These are phyloP conservation scores for Polyploca ridens DNA, from an alignment of 2,888 invertebrate species.

Conservation along the genomic window DNA sequence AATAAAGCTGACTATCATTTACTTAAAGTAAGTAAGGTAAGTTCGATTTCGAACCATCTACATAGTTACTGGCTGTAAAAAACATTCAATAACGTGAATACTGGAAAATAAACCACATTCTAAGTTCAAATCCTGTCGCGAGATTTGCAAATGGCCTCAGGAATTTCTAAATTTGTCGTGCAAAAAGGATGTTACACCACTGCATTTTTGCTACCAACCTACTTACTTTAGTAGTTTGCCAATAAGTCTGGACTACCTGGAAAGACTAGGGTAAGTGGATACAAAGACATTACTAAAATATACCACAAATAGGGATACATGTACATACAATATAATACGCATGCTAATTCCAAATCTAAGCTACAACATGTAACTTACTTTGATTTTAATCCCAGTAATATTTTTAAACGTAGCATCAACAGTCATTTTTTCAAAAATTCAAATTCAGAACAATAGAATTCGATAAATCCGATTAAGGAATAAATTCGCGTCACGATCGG, in stretches of 20 bases:
- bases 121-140: background rate
- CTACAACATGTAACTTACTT: conserved; percentile 62
- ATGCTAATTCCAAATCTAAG: conserved; percentile 2
- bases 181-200: background rate
- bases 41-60: too few relatives aligned
- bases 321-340: background rate
- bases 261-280: too few relatives aligned
- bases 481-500: conserved; percentile 39
- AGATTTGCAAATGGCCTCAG: background rate
- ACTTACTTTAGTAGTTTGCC: background rate
- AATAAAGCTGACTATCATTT: too few relatives aligned
- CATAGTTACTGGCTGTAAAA: too few relatives aligned
- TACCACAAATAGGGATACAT: conserved; percentile 6
- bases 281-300: background rate
- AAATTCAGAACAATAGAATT: conserved; percentile 9
- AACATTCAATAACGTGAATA: background rate
- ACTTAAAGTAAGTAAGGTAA: too few relatives aligned
- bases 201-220: background rate
- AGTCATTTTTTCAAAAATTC: conserved; percentile 56
- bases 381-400: conserved; percentile 75
- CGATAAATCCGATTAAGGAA: conserved; percentile 16
- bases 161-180: background rate
- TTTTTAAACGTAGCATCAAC: conserved; percentile 59
- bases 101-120: background rate
- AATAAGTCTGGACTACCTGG: too few relatives aligned